Evolutionary conservation across 1,140 invertebrate species (phyloP), one percentile per base, ranked within the genome.

Genomic region (Amphibalanus amphitrite): DNA sequence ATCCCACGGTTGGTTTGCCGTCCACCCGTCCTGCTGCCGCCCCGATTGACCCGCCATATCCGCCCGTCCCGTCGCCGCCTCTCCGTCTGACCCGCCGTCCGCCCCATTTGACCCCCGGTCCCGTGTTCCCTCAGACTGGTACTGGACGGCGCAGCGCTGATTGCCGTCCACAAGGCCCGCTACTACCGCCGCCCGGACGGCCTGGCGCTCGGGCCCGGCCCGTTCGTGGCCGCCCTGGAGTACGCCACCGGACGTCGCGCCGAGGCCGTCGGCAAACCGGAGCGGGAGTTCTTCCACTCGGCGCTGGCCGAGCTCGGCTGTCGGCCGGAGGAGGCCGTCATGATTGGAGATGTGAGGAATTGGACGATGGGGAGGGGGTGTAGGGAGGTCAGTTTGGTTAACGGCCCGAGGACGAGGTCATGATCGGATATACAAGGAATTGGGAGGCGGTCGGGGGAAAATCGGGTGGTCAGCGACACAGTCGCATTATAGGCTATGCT

Each of bases 281-380:
- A 85, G 74, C 75, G 79, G 64, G 79, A 80, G 38, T 94, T 95
- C 78, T 95, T 93, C 76, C 77, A 83, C 73, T 81, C 84, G 64
- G 90, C 89, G 25, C 74, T 95, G 23, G 80, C 76, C 30, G 80
- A 82, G 38, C 75, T 87, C 26, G 69, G 74, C 38, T 73, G 75
- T 29, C 71, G 78, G 64, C 83, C 89, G 25, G 78, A 82, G 29
- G 82, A 90, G 74, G 86, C 87, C 72, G 80, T 93, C 33, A 95
- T 95, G 91, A 92, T 95, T 80, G 92, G 92, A 71, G 92, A 93
- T 86, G 91, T 92, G 84, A 81, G 83, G n/a, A n/a, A n/a, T n/a
- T n/a, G n/a, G n/a, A n/a, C n/a, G n/a, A n/a, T n/a, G n/a, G n/a
- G n/a, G n/a, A n/a, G n/a, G n/a, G n/a, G n/a, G n/a, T n/a, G n/a